These are phyloP conservation scores for Koerneria pararmatus DNA, from an alignment of 2,888 invertebrate species.

Conservation along the genomic window DNA sequence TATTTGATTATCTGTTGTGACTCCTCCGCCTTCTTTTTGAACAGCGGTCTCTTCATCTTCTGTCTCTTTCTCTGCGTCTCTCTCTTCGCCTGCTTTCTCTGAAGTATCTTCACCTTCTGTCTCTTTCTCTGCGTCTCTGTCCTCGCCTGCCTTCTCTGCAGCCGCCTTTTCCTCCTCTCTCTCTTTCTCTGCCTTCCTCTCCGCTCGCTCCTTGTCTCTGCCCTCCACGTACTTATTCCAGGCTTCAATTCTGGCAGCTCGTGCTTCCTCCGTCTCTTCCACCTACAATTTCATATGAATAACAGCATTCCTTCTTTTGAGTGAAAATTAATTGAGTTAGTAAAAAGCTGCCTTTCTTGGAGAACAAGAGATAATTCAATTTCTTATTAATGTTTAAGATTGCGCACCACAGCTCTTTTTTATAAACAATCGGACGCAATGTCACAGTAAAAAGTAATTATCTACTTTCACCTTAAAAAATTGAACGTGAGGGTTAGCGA, in stretches of 20 bases:
- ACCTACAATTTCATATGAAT: no score
- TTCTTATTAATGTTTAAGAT: no score
- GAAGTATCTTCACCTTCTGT: constrained; percentile 7
- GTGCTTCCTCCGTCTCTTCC: constrained; percentile 83
- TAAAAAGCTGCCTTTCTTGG: no score
- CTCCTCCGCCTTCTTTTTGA: neutral
- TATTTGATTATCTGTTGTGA: no score
- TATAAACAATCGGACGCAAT: no score
- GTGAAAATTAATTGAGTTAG: no score
- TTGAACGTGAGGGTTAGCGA: no score
- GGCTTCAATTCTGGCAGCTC: constrained; percentile 74
- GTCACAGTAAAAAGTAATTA: no score
- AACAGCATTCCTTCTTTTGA: no score
- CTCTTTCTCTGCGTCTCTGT: constrained; percentile 9
- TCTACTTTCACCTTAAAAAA: no score
- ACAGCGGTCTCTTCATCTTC: constrained; percentile 7
- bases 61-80: constrained; percentile 18
- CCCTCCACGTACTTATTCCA: constrained; percentile 67
- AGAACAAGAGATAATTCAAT: no score
- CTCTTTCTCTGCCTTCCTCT: constrained; percentile 10
- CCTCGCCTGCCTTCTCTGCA: constrained; percentile 12
- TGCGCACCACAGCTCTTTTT: no score
- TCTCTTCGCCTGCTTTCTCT: constrained; percentile 16
- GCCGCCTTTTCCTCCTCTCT: constrained; percentile 14
- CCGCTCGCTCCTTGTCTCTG: constrained; percentile 13